Conservation (phyloP, 2,888 invertebrate genomes). For the Trisateles emortualis region DNA sequence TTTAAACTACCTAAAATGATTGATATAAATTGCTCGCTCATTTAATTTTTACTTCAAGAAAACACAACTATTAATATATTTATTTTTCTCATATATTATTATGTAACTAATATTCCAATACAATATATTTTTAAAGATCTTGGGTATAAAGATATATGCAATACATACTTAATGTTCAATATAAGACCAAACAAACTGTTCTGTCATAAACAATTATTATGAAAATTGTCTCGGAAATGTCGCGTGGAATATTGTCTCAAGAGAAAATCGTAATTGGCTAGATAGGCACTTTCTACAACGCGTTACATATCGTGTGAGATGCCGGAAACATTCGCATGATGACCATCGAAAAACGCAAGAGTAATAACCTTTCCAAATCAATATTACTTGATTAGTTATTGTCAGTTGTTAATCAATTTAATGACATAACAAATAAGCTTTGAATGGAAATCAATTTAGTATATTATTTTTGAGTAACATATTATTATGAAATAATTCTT, state of each 20-base stretch:
- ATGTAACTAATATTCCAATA: too few relatives aligned
- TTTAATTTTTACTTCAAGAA: too few relatives aligned
- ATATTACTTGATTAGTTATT: conserved; percentile 36
- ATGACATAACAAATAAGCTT: conserved; percentile 8
- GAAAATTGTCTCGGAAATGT: conserved; percentile 46
- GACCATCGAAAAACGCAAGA: conserved; percentile 37
- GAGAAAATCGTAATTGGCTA: conserved; percentile 69
- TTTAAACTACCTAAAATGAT: too few relatives aligned
- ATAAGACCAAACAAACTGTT: background rate
- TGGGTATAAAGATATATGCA: too few relatives aligned
- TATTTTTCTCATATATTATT: too few relatives aligned
- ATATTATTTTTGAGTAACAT: conserved; percentile 30
- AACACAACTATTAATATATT: too few relatives aligned
- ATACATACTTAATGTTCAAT: too few relatives aligned
- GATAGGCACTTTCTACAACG: conserved; percentile 66
- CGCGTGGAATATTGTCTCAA: conserved; percentile 52
- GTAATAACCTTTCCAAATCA: conserved; percentile 38
- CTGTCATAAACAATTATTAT: conserved; percentile 39
- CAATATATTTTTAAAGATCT: too few relatives aligned
- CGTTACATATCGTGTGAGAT: conserved; percentile 45
- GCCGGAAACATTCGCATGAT: conserved; percentile 43
- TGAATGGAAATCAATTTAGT: conserved; percentile 18
- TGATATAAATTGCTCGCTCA: too few relatives aligned
- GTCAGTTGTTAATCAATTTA: conserved; percentile 11
- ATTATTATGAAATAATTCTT: conserved; percentile 1